phyloP scores from a whole-genome alignment of 2,888 invertebrate species.

The Theretra japonica region DNA sequence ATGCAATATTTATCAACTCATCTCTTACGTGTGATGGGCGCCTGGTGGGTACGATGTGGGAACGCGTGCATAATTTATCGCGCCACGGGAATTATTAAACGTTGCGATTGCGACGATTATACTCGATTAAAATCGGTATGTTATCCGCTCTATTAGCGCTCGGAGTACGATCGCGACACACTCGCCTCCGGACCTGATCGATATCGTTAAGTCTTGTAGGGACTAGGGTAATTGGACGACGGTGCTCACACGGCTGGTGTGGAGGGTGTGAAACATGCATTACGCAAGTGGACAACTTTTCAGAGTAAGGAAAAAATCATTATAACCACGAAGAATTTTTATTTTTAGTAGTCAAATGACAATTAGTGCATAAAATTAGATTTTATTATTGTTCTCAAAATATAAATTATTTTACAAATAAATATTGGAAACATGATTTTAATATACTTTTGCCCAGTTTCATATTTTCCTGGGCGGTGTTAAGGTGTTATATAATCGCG shows the following conservation, averaged over 20 bases:
- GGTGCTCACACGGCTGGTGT: neutral
- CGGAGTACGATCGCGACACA: neutral
- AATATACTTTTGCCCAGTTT: neutral
- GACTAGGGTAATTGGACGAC: slow-evolving; percentile 28
- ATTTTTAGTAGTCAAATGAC: too few relatives aligned
- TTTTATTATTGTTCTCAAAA: too few relatives aligned
- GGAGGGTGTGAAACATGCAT: too few relatives aligned
- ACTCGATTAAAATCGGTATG: neutral
- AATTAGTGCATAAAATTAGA: too few relatives aligned
- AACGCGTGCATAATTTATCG: slow-evolving; percentile 18
- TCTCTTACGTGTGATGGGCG: slow-evolving; percentile 40
- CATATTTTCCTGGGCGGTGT: neutral
- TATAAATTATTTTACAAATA: too few relatives aligned
- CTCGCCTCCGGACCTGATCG: slow-evolving; percentile 26
- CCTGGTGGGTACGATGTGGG: neutral
- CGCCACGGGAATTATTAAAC: neutral
- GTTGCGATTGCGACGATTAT: neutral
- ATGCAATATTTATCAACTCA: slow-evolving; percentile 49
- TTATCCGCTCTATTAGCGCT: neutral
- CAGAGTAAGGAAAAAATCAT: too few relatives aligned
- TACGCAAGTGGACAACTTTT: too few relatives aligned
- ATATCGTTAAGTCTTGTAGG: slow-evolving; percentile 32
- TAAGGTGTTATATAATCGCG: neutral
- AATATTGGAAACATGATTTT: too few relatives aligned
- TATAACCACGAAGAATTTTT: too few relatives aligned